Base-by-base conservation (phyloP, 2,888 invertebrate species). In the Drosophila mercatorum region DNA sequence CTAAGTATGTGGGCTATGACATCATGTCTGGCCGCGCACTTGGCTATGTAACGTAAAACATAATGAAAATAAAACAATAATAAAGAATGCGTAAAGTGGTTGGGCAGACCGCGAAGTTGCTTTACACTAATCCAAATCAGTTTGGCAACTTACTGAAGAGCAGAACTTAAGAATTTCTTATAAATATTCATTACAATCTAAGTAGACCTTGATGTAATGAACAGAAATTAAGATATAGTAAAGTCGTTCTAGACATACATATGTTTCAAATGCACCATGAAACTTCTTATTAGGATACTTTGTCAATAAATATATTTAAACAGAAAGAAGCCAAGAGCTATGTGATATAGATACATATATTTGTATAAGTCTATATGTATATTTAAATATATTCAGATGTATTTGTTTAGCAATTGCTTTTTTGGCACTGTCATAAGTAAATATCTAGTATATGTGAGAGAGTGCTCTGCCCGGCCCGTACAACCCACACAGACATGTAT, bases 391-490 rank as follows among this genome's bases (percentile, higher is more conserved):
- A n/a, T 14, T 8, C 2, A 38, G 8, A 31, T 41, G 14, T 34
- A 34, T 57, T 10, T 36, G 41, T 28, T 14, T 55, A 41, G 28
- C 55, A 74, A 53, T 43, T 57, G 41, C 10, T 40, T 62, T 78
- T 77, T 77, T 78, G 77, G 79, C 78, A 80, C 55, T 80, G 65
- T 63, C 68, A 75, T 80, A 66, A 72, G 59, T 38, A 60, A 55
- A 49, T 74, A 26, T 31, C 11, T 8, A 22, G 59, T 41, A 43
- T 22, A 43, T 40, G 34, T 68, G 43, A 53, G 61, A 74, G 58
- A 67, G 65, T 74, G 52, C 53, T 44, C 49, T 64, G 57, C 44
- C 12, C 38, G 31, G 34, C 38, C 28, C 22, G 41, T 28, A 14
- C 63, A 52, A 47, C 67, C 63, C 52, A 55, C 64, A 65, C 41